A percentile compares a stretch with the other conserved stretches of the same genome.
Conservation (phyloP, 2,113 vertebrate genomes). For the Apistogramma diplotaenia region DNA sequence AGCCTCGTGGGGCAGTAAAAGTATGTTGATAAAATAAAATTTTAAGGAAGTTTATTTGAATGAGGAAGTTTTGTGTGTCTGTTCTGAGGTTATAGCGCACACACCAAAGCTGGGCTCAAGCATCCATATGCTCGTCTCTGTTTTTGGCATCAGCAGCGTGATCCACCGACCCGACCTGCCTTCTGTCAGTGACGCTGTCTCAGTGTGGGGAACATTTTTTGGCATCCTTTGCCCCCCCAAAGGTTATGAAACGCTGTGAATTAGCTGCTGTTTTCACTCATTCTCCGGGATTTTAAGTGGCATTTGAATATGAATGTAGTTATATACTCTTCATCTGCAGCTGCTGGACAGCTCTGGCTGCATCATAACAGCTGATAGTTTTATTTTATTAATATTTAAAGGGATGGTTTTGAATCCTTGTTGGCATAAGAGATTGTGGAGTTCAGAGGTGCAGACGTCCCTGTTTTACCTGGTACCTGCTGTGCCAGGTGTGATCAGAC, state of each 20-base stretch:
- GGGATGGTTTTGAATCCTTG: background rate
- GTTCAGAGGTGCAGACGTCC: background rate
- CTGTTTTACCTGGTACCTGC: too few species aligned
- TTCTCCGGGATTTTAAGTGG: background rate
- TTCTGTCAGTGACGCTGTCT: background rate
- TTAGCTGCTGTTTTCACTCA: background rate
- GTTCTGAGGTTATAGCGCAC: background rate
- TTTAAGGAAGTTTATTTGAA: background rate
- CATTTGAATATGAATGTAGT: background rate
- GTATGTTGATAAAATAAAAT: too few species aligned
- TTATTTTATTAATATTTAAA: background rate
- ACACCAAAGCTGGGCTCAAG: background rate
- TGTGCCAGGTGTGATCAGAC: too few species aligned
- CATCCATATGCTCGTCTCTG: background rate
- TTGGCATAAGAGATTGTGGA: background rate
- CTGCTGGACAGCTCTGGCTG: background rate
- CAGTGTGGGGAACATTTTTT: background rate
- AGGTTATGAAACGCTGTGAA: background rate
- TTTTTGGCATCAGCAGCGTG: background rate
- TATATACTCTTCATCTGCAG: background rate
- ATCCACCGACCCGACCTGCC: background rate
- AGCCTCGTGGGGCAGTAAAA: too few species aligned
- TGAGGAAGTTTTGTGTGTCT: background rate
- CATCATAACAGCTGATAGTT: background rate
- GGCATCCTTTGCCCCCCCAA: background rate